A percentile compares a stretch with the other conserved stretches of the same genome.
These are phyloP conservation scores for Terebella lapidaria DNA, from an alignment of 2,888 invertebrate species.

Conservation along the genomic window DNA sequence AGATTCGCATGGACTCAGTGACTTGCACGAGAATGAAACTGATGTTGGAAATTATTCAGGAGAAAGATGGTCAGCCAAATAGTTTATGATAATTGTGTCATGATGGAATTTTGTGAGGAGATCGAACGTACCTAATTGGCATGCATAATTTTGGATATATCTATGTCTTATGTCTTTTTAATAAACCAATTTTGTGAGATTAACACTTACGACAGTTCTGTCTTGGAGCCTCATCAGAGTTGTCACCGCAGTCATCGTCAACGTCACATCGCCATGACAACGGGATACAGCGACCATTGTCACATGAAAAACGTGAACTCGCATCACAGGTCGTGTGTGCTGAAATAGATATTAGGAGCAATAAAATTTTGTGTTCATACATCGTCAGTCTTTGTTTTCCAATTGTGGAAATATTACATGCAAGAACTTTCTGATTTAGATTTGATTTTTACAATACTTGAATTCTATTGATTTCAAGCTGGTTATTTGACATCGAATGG, in stretches of 20 bases:
- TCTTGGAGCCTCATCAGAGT: constrained; percentile 57
- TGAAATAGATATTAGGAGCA: constrained; percentile 5
- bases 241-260: constrained; percentile 88
- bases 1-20: too few species aligned
- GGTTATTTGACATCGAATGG: too few species aligned
- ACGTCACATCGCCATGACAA: constrained; percentile 73
- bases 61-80: neutral
- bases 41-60: too few species aligned
- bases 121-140: too few species aligned
- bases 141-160: neutral
- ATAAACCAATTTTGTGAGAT: neutral
- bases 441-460: too few species aligned
- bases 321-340: constrained; percentile 31
- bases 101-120: too few species aligned
- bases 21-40: too few species aligned
- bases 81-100: neutral
- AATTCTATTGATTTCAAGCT: too few species aligned
- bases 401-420: neutral
- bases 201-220: constrained; percentile 18
- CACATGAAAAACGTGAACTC: constrained; percentile 57
- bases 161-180: neutral
- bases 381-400: neutral
- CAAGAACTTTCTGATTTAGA: too few species aligned
- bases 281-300: constrained; percentile 47
- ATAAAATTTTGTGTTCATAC: neutral